Conservation (phyloP, 1,140 invertebrate species). For the Drosophila cardini region DNA sequence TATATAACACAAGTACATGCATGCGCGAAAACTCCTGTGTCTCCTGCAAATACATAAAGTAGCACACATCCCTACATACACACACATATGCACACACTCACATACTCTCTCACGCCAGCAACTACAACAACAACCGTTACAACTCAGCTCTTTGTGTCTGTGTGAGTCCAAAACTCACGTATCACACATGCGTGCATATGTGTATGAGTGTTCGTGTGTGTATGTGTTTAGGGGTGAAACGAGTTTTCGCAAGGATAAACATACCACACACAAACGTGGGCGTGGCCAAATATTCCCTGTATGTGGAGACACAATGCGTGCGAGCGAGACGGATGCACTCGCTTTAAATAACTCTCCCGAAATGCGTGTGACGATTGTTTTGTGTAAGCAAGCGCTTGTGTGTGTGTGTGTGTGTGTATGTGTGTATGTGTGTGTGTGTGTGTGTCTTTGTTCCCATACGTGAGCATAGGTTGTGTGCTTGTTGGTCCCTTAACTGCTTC, state of each 20-base stretch:
- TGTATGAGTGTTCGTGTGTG: slow-evolving; percentile 4
- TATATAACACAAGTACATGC: slow-evolving; percentile 22
- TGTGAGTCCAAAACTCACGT: slow-evolving; percentile 46
- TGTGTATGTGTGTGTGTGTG: slow-evolving; percentile 4
- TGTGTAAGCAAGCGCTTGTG: background rate
- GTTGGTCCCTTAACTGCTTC: slow-evolving; percentile 37
- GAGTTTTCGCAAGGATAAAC: slow-evolving; percentile 40
- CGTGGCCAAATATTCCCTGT: slow-evolving; percentile 52
- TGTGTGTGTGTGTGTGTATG: background rate
- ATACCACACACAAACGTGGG: slow-evolving; percentile 48
- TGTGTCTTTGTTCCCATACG: too few relatives aligned
- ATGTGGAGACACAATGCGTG: slow-evolving; percentile 9
- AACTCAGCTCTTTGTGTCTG: slow-evolving; percentile 11
- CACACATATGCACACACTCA: slow-evolving; percentile 4
- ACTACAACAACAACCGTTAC: slow-evolving; percentile 30
- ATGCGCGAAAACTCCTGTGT: slow-evolving; percentile 42
- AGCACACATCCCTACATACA: slow-evolving; percentile 36
- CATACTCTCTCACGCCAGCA: slow-evolving; percentile 20
- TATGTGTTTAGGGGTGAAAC: slow-evolving; percentile 45
- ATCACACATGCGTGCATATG: slow-evolving; percentile 1
- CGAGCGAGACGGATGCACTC: slow-evolving; percentile 37
- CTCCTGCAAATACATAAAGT: slow-evolving; percentile 62
- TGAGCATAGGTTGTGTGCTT: background rate
- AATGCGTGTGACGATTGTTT: slow-evolving; percentile 58
- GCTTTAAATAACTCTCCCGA: slow-evolving; percentile 45